These are phyloP conservation scores for Capreolus pygargus DNA, from an alignment of 2,113 vertebrate genomes.

Conservation along the genomic window DNA sequence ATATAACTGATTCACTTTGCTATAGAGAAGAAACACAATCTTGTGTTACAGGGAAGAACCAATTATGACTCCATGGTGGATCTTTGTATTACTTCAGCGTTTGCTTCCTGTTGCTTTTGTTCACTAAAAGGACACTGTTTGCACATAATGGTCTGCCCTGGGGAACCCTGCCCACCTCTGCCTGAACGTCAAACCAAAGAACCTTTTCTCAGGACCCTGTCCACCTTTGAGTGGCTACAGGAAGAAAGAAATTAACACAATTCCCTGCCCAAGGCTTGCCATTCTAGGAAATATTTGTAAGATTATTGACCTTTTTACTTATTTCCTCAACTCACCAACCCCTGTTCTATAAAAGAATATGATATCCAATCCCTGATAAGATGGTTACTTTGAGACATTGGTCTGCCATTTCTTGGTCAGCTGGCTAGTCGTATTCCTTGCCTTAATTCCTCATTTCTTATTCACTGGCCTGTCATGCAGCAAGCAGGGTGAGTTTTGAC, in stretches of 20 bases:
- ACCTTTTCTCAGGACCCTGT: neutral
- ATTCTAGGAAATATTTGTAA: neutral
- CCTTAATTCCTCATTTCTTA: neutral
- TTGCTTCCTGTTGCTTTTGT: neutral
- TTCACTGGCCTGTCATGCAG: neutral
- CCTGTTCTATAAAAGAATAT: neutral
- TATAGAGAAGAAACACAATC: neutral
- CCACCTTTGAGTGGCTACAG: neutral
- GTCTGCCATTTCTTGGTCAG: neutral
- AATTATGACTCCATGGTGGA: neutral
- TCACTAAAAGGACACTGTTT: neutral
- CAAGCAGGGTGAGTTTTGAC: neutral
- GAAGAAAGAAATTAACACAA: neutral
- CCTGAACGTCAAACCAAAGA: neutral
- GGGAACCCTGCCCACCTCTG: neutral
- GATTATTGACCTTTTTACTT: neutral
- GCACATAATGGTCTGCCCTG: neutral
- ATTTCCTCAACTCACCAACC: neutral
- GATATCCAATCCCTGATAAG: neutral
- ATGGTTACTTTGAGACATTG: neutral
- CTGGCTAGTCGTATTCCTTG: neutral
- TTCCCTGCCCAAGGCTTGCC: neutral
- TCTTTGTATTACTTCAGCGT: neutral
- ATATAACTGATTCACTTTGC: neutral
- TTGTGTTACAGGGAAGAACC: neutral